Evolutionary conservation across 2,888 invertebrate genomes (phyloP), one percentile per base, ranked within the genome.

Genomic region (Dynastes grantii): DNA sequence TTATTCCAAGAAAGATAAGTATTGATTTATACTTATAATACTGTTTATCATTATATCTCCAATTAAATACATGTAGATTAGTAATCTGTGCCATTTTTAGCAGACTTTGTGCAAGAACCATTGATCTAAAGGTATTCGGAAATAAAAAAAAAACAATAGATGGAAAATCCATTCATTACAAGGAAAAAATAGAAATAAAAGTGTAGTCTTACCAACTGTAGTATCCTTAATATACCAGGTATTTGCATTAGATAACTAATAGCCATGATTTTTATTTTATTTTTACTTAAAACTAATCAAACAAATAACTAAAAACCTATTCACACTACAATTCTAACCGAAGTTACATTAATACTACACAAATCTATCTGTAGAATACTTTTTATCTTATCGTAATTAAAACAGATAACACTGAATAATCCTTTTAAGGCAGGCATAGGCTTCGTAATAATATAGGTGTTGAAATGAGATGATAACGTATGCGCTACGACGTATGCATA

Each of bases 161-260:
- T 9, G 11, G 8, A 8, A 45, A 8, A 45, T 45, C 9, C 9
- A 2, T 45, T 45, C 8, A 11, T 11, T 45, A 6, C 5, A 40
- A 40, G 8, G 1, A 9, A 45, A 11, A 45, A 45, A 45, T 45
- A 45, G 11, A 55, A 55, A 2, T 55, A 2, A 22, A n/a, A 16
- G 2, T n/a, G 11, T 11, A 29, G 13, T 37, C 63, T 64, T 63
- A 76, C 71, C 71, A 71, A 11, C n/a, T 71, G 71, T 16, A 58
- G 37, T 71, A 71, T 37, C 40, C 71, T 71, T 37, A 71, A 37
- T 32, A 71, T 40, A 16, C 71, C 71, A 11, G 71, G 71, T n/a
- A 71, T 71, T 71, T 71, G 71, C 55, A 16, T 58, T 37, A 71
- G 13, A 22, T 58, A 71, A 13, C 37, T 16, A n/a, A 71, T 16